A percentile compares a stretch with the other conserved stretches of the same genome.
Conservation (phyloP, 2,888 invertebrate species). For the Suillia variegata region DNA sequence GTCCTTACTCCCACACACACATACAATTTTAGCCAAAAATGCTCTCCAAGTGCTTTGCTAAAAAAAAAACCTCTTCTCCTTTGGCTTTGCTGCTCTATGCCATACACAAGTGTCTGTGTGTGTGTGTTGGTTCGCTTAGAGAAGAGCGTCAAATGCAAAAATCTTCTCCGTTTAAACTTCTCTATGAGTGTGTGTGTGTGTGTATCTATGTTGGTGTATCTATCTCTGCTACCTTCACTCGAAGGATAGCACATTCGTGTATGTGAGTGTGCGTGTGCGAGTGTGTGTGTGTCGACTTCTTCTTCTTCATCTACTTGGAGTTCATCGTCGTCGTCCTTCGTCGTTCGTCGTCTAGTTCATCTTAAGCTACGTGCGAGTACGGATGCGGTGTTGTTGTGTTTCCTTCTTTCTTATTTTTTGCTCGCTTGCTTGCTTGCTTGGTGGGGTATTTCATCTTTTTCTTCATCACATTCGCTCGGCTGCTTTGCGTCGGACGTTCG, state of each 20-base stretch:
- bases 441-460: background rate
- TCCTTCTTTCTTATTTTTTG: conserved; percentile 34
- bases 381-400: conserved; percentile 39
- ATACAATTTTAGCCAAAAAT: too few relatives aligned
- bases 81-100: too few relatives aligned
- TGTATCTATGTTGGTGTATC: background rate
- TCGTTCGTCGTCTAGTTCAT: conserved; percentile 45
- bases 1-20: too few relatives aligned
- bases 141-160: background rate
- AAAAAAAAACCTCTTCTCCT: too few relatives aligned
- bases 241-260: background rate
- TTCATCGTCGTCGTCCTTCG: background rate
- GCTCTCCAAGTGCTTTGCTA: too few relatives aligned
- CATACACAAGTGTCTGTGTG: too few relatives aligned
- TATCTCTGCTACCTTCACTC: background rate
- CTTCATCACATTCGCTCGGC: background rate
- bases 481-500: background rate
- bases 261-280: conserved; percentile 16
- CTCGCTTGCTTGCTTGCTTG: background rate
- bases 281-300: conserved; percentile 34
- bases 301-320: background rate
- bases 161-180: background rate
- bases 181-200: background rate
- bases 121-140: background rate
- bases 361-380: conserved; percentile 53